phyloP scores from a whole-genome alignment of 2,888 invertebrate genomes.

The Troglohyphantes excavatus region DNA sequence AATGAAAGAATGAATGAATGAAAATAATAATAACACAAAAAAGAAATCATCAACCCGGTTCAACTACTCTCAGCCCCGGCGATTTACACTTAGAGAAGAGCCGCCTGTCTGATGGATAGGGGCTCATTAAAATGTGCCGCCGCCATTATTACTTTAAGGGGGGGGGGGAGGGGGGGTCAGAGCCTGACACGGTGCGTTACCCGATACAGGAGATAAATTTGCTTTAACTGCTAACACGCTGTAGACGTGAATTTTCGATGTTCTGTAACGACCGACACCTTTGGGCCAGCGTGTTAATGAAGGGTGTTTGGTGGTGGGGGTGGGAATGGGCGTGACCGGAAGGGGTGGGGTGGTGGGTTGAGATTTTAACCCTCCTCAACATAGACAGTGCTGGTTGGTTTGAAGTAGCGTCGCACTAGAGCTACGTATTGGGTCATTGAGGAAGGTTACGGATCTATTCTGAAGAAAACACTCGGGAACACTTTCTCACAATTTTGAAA shows the following conservation, averaged over 20 bases:
- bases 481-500: no score
- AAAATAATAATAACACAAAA: not conserved
- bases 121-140: constrained; percentile 59
- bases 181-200: constrained; percentile 67
- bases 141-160: constrained; percentile 36
- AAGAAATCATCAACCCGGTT: not conserved
- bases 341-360: not conserved
- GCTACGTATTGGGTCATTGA: no score
- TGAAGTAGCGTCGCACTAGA: no score
- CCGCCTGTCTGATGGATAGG: constrained; percentile 62
- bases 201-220: constrained; percentile 78
- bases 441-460: no score
- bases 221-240: constrained; percentile 78
- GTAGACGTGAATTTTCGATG: constrained; percentile 69
- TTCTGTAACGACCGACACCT: constrained; percentile 51
- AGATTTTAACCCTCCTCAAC: no score
- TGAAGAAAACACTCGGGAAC: no score
- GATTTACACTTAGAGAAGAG: constrained; percentile 73
- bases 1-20: constrained; percentile 27
- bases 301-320: not conserved
- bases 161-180: constrained; percentile 41
- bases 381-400: no score
- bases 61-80: constrained; percentile 70
- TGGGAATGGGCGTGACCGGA: not conserved
- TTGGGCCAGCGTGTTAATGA: constrained; percentile 30